These are phyloP conservation scores for Silurus asotus DNA, from an alignment of 2,113 vertebrate species.

Conservation along the genomic window DNA sequence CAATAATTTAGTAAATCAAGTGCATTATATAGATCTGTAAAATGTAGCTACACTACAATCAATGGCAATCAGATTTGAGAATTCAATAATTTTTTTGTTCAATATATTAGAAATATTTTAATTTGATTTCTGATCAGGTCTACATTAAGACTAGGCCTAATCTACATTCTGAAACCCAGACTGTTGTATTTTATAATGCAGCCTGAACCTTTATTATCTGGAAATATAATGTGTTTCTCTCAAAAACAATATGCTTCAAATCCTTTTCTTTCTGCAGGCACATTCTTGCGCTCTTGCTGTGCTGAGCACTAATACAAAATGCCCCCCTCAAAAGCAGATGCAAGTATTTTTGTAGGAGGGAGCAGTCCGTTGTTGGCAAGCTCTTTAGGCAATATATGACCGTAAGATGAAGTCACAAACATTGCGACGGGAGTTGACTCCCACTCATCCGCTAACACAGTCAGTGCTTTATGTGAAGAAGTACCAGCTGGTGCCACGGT, in stretches of 20 bases:
- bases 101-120: neutral
- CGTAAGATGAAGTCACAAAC: conserved; percentile 77
- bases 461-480: conserved; percentile 70
- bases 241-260: neutral
- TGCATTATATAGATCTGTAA: neutral
- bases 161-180: neutral
- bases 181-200: neutral
- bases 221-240: neutral
- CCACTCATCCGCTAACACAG: conserved; percentile 72
- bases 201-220: neutral
- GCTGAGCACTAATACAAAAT: conserved; percentile 49
- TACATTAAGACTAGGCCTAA: neutral
- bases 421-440: conserved; percentile 72
- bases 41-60: neutral
- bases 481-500: conserved; percentile 76
- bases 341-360: conserved; percentile 75
- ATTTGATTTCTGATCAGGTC: neutral
- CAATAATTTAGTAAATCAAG: neutral
- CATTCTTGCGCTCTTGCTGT: conserved; percentile 40
- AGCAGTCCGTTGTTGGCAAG: conserved; percentile 65
- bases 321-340: conserved; percentile 67
- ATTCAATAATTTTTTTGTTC: neutral
- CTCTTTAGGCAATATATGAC: conserved; percentile 66
- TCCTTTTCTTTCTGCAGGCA: conserved; percentile 13
- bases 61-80: neutral